Evolutionary conservation across 2,113 vertebrate genomes (phyloP).

Genomic region (Irena cyanogastra): DNA sequence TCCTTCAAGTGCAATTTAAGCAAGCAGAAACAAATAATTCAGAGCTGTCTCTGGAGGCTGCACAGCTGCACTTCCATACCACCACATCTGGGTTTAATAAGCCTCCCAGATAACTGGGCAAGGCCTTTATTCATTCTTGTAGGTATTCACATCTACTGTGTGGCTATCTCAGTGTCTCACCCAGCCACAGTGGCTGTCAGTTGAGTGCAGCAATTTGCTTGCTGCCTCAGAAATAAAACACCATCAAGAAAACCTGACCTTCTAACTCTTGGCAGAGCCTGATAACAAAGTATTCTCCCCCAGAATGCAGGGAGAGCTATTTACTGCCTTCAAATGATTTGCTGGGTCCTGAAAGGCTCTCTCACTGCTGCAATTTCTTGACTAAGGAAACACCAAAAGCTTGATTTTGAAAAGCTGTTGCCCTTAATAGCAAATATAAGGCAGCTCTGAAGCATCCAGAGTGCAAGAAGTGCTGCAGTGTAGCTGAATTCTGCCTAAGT

Average conservation of each 20-base stretch:
- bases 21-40: not conserved
- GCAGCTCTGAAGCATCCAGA: not conserved
- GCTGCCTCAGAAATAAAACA: not conserved
- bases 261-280: not conserved
- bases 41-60: not conserved
- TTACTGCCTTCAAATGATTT: not conserved
- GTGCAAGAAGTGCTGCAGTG: not conserved
- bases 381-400: not conserved
- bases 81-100: not conserved
- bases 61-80: not conserved
- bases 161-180: not conserved
- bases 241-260: not conserved
- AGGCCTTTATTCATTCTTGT: not conserved
- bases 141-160: not conserved
- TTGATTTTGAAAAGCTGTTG: constrained; percentile 29
- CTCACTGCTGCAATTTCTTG: not conserved
- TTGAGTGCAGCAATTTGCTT: not conserved
- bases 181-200: not conserved
- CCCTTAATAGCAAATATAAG: not conserved
- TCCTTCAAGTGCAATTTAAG: not conserved
- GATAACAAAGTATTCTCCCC: not conserved
- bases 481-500: not conserved
- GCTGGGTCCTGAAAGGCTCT: not conserved
- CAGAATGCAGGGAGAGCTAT: not conserved
- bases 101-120: not conserved